Evolutionary conservation across 1,140 invertebrate species (phyloP).

Genomic region (Cephus cinctus): DNA sequence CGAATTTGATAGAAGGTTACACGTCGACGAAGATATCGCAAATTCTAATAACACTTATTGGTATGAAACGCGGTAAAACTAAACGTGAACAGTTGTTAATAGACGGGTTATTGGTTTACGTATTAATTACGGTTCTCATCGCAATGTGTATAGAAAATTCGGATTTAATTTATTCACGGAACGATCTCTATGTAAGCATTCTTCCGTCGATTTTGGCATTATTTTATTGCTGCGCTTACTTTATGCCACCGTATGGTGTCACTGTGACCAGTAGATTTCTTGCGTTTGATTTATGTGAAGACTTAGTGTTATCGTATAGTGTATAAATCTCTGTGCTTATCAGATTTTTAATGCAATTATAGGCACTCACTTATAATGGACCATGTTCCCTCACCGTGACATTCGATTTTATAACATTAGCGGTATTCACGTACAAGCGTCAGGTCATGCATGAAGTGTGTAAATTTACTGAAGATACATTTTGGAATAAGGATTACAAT

Average conservation of each 20-base stretch:
- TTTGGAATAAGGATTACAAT: constrained; percentile 25
- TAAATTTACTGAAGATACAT: constrained; percentile 22
- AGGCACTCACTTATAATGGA: constrained; percentile 22
- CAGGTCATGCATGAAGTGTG: constrained; percentile 25
- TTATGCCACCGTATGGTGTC: too few relatives aligned
- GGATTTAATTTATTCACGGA: constrained; percentile 23
- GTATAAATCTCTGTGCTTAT: background rate
- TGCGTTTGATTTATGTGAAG: background rate
- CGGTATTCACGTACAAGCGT: constrained; percentile 20
- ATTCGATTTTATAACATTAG: constrained; percentile 19
- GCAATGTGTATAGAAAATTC: constrained; percentile 19
- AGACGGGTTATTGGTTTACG: constrained; percentile 16
- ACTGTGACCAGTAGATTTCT: too few relatives aligned
- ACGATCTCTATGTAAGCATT: constrained; percentile 23
- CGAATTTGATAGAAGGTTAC: too few relatives aligned
- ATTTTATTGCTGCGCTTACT: too few relatives aligned
- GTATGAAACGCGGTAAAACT: constrained; percentile 25
- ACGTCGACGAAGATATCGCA: constrained; percentile 19
- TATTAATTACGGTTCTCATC: constrained; percentile 18
- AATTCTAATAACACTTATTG: constrained; percentile 31
- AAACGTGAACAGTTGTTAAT: constrained; percentile 22
- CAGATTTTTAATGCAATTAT: too few relatives aligned
- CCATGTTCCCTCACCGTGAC: constrained; percentile 21
- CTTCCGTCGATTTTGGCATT: background rate
- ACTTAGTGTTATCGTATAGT: background rate